A percentile compares a stretch with the other conserved stretches of the same genome.
phyloP scores from a whole-genome alignment of 2,113 vertebrate genomes.

The Laticauda colubrina region DNA sequence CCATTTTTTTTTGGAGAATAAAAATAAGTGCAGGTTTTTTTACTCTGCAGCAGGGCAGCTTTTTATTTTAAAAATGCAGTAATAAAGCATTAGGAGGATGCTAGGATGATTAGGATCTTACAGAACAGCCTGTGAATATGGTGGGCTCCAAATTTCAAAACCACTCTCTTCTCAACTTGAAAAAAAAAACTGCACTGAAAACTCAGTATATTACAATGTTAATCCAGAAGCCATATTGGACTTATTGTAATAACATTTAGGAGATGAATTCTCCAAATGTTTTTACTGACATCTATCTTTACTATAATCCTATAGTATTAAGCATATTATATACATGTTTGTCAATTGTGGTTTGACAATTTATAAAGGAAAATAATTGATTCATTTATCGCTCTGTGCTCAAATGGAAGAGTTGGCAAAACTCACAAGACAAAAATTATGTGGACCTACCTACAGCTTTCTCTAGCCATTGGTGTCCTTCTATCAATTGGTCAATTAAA shows the following conservation, averaged over 20 bases:
- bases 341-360: neutral
- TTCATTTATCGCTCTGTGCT: neutral
- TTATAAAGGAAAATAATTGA: neutral
- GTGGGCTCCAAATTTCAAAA: neutral
- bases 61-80: neutral
- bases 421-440: neutral
- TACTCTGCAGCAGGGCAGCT: neutral
- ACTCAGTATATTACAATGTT: neutral
- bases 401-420: neutral
- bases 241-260: neutral
- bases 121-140: neutral
- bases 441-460: constrained; percentile 78
- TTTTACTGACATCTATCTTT: neutral
- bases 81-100: neutral
- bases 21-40: neutral
- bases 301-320: neutral
- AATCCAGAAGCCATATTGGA: neutral
- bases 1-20: neutral
- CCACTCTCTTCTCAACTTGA: neutral
- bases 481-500: constrained; percentile 87
- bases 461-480: constrained; percentile 94
- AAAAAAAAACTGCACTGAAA: neutral
- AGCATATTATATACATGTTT: neutral
- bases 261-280: neutral
- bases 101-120: neutral